Percentiles rank a stretch among this genome's conserved stretches.
Evolutionary conservation across 2,888 invertebrate species (phyloP).

Genomic region (Ormyrus labotus): DNA sequence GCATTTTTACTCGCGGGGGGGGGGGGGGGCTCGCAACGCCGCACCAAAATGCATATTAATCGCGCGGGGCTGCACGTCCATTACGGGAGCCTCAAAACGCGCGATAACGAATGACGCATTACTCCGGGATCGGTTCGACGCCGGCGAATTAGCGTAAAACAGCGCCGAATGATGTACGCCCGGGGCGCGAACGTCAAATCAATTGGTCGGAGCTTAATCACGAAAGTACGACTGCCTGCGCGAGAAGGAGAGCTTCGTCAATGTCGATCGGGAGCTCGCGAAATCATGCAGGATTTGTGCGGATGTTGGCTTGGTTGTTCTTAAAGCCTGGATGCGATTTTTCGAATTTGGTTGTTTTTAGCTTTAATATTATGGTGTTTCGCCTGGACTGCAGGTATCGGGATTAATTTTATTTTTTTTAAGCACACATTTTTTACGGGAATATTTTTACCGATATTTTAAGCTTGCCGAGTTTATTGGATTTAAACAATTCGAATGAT

Average conservation of each 20-base stretch:
- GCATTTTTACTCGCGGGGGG: too few relatives aligned
- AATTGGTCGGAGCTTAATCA: slow-evolving; percentile 39
- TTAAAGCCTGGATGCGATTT: too few relatives aligned
- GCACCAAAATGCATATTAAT: slow-evolving; percentile 23
- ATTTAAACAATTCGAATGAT: too few relatives aligned
- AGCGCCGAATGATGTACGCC: slow-evolving; percentile 14
- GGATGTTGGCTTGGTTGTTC: too few relatives aligned
- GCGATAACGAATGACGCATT: slow-evolving; percentile 29
- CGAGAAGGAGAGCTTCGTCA: not conserved
- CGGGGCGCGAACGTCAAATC: slow-evolving; percentile 22
- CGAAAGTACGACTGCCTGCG: not conserved
- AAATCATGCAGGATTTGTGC: too few relatives aligned
- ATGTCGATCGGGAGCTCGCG: not conserved
- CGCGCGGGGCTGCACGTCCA: not conserved
- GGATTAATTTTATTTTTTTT: too few relatives aligned
- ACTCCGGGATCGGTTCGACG: not conserved
- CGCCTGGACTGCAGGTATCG: too few relatives aligned
- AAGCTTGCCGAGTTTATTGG: too few relatives aligned
- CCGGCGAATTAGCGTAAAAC: slow-evolving; percentile 24
- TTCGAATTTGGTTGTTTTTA: too few relatives aligned
- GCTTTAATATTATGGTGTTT: too few relatives aligned
- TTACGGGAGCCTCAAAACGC: not conserved
- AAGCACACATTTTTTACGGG: too few relatives aligned
- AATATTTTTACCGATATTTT: too few relatives aligned
- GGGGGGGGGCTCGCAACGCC: not conserved